Conservation (phyloP, 2,113 vertebrate genomes). For the Notarius lentiginosus region DNA sequence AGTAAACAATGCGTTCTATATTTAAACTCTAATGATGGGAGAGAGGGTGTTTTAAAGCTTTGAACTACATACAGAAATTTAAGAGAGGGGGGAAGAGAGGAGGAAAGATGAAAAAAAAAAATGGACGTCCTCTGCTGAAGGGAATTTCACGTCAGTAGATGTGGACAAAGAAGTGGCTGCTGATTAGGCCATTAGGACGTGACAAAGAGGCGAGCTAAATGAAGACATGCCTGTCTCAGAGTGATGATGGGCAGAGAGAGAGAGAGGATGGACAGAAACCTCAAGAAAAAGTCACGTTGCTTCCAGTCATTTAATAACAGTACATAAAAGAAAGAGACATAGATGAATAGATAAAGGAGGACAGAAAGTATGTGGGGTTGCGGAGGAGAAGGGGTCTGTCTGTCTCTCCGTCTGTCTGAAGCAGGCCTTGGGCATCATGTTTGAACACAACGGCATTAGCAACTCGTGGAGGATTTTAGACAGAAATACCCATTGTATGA, state of each 20-base stretch:
- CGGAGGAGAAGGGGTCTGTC: slow-evolving; percentile 43
- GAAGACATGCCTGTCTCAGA: slow-evolving; percentile 65
- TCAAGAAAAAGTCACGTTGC: slow-evolving; percentile 63
- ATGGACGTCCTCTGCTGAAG: slow-evolving; percentile 73
- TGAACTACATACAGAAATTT: slow-evolving; percentile 74
- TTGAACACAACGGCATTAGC: slow-evolving; percentile 51
- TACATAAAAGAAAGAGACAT: slow-evolving; percentile 61
- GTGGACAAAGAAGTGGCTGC: slow-evolving; percentile 77
- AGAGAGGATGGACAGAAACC: slow-evolving; percentile 30
- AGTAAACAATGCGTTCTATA: slow-evolving; percentile 74
- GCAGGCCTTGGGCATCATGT: slow-evolving; percentile 45
- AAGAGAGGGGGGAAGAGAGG: slow-evolving; percentile 54
- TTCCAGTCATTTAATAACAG: slow-evolving; percentile 66
- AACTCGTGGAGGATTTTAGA: slow-evolving; percentile 46
- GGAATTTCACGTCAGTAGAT: slow-evolving; percentile 77
- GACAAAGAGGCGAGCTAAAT: slow-evolving; percentile 69
- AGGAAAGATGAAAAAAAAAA: slow-evolving; percentile 61
- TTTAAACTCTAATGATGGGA: slow-evolving; percentile 65
- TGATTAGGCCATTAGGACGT: slow-evolving; percentile 76
- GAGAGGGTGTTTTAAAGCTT: slow-evolving; percentile 62
- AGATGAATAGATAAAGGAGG: slow-evolving; percentile 50
- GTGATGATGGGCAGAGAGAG: slow-evolving; percentile 58
- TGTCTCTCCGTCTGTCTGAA: slow-evolving; percentile 24
- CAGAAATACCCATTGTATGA: slow-evolving; percentile 23
- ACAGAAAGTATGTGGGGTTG: slow-evolving; percentile 22